Percentiles rank a stretch among this genome's conserved stretches.
These are phyloP conservation scores for human (Homo sapiens) DNA, from an alignment of 2,113 vertebrate species.

Conservation along the genomic window GRCh38 chr17:6143001-6143500, in stretches of 20 bases:
- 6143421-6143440: neutral
- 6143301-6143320: neutral
- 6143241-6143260: neutral
- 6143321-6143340: neutral
- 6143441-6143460: neutral
- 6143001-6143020: slow-evolving; percentile 61
- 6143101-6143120: neutral
- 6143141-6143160: neutral
- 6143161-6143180: neutral
- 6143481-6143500: neutral
- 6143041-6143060: slow-evolving; percentile 34
- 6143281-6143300: neutral
- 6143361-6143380: neutral
- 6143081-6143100: neutral
- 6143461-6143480: neutral
- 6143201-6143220: neutral
- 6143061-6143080: neutral
- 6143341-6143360: neutral
- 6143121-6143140: neutral
- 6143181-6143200: neutral
- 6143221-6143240: neutral
- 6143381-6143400: neutral
- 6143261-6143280: neutral
- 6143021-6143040: slow-evolving; percentile 56
- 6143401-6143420: neutral